phyloP scores from a whole-genome alignment of 2,888 invertebrate species.

The Octonoba sinensis region DNA sequence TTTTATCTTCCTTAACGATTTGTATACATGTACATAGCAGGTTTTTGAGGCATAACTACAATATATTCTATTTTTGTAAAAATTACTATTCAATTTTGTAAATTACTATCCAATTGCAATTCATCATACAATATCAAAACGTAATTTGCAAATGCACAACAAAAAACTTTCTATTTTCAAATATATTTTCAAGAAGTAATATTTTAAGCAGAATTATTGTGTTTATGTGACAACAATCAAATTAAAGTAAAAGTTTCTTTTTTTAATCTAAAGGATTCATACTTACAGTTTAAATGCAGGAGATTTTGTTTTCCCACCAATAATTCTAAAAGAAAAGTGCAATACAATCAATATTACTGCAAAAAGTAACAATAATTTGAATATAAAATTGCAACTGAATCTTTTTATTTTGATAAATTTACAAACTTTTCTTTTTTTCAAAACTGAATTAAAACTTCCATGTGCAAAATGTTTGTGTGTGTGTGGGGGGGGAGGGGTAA shows the following conservation, averaged over 20 bases:
- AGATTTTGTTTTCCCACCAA: slow-evolving; percentile 60
- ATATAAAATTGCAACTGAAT: background rate
- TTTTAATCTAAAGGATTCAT: background rate
- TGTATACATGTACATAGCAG: no score
- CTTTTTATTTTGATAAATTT: background rate
- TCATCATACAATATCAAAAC: background rate
- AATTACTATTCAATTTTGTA: no score
- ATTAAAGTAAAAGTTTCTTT: background rate
- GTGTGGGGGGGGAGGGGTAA: no score
- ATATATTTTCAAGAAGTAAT: no score
- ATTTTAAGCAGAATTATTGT: background rate
- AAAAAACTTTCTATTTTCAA: background rate
- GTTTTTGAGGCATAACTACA: no score
- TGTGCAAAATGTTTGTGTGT: no score
- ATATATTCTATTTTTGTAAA: no score
- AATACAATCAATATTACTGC: background rate
- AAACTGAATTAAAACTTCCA: no score
- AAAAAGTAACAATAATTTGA: background rate
- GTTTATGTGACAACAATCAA: background rate
- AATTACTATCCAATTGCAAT: no score
- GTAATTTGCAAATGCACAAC: no score
- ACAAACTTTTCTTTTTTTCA: no score
- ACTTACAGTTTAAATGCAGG: slow-evolving; percentile 66
- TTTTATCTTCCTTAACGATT: no score
- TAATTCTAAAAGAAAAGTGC: slow-evolving; percentile 22